Evolutionary conservation across 2,888 invertebrate genomes (phyloP).

Genomic region (Drosophila dives): DNA sequence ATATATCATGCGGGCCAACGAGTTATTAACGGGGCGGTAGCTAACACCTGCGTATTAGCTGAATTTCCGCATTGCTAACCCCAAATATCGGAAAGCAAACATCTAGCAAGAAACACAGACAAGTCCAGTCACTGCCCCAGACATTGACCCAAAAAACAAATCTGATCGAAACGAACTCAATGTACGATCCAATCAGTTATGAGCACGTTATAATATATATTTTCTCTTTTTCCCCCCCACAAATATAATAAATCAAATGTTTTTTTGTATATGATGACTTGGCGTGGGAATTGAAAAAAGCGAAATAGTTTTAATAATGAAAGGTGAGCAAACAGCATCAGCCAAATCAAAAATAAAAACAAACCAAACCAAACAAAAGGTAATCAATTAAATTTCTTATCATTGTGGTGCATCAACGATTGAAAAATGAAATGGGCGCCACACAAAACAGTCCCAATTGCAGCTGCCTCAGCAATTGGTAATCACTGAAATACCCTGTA

Average conservation of each 20-base stretch:
- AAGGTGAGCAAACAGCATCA: slow-evolving; percentile 48
- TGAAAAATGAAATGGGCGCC: slow-evolving; percentile 57
- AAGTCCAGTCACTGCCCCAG: slow-evolving; percentile 55
- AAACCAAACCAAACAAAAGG: slow-evolving; percentile 62
- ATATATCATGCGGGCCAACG: slow-evolving; percentile 67
- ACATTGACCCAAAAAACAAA: slow-evolving; percentile 56
- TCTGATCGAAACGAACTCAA: slow-evolving; percentile 39
- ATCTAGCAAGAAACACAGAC: slow-evolving; percentile 9
- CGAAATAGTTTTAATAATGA: slow-evolving; percentile 73
- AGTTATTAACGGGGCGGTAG: slow-evolving; percentile 73
- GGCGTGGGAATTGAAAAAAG: slow-evolving; percentile 75
- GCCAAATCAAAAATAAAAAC: slow-evolving; percentile 24
- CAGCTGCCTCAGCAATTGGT: slow-evolving; percentile 9
- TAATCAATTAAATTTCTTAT: slow-evolving; percentile 80
- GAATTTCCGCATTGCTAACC: slow-evolving; percentile 71
- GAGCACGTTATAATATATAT: slow-evolving; percentile 60
- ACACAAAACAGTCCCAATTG: slow-evolving; percentile 16
- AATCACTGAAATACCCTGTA: slow-evolving; percentile 22
- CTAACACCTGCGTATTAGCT: slow-evolving; percentile 75
- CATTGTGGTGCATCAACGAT: slow-evolving; percentile 75
- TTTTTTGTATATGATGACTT: slow-evolving; percentile 58
- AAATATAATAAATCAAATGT: slow-evolving; percentile 59
- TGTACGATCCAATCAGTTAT: slow-evolving; percentile 60
- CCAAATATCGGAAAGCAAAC: slow-evolving; percentile 18
- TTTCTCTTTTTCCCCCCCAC: slow-evolving; percentile 48